phyloP scores from a whole-genome alignment of 2,888 invertebrate genomes.

The Acanthosepion esculentum region DNA sequence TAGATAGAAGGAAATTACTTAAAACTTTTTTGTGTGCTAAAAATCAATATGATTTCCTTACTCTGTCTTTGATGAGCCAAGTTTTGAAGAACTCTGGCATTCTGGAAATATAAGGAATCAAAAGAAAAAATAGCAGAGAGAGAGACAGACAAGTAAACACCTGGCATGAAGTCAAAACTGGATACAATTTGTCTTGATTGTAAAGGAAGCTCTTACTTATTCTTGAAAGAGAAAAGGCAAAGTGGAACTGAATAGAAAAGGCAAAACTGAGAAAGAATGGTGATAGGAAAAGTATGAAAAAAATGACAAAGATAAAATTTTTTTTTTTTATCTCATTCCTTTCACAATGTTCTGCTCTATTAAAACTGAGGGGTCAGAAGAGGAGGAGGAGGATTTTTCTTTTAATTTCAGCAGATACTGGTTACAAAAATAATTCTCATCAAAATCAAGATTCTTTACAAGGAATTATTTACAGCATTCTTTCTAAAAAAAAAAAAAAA shows the following conservation, averaged over 20 bases:
- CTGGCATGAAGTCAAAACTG: neutral
- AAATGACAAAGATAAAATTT: neutral
- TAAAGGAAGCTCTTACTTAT: neutral
- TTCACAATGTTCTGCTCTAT: neutral
- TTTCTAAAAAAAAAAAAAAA: too few relatives aligned
- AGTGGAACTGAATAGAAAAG: neutral
- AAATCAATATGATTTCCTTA: neutral
- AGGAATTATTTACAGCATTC: too few relatives aligned
- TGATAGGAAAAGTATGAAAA: neutral
- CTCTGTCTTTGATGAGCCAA: neutral
- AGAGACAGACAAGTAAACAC: neutral
- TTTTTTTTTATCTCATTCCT: neutral
- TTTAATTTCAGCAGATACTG: too few relatives aligned
- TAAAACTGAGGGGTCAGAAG: neutral
- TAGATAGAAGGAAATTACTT: neutral
- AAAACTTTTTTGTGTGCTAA: neutral
- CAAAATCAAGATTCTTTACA: too few relatives aligned
- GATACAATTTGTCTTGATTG: conserved; percentile 2
- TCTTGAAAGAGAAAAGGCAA: neutral
- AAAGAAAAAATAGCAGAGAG: neutral
- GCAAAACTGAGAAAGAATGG: neutral
- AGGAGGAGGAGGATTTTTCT: too few relatives aligned
- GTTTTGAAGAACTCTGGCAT: neutral
- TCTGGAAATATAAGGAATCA: neutral
- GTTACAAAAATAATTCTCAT: too few relatives aligned